Evolutionary conservation across 2,113 vertebrate genomes (phyloP).

Genomic region (Calypte anna): DNA sequence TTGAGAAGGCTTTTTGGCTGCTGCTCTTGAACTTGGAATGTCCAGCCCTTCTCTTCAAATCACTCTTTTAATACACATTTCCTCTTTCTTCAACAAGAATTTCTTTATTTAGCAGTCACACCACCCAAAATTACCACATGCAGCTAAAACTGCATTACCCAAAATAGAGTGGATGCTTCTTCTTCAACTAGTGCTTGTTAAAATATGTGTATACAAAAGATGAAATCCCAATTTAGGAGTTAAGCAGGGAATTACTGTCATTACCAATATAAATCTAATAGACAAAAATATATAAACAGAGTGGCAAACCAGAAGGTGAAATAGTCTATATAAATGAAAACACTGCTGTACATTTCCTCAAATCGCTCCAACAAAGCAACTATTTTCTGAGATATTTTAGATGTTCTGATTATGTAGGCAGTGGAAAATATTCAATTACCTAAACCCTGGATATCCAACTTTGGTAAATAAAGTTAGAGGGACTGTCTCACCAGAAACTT

Average conservation of each 20-base stretch:
- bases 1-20: slow-evolving; percentile 15
- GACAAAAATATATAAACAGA: background rate
- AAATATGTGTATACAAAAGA: background rate
- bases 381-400: background rate
- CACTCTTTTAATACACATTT: background rate
- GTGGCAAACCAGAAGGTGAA: background rate
- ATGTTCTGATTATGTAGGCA: background rate
- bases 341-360: background rate
- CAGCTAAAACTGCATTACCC: background rate
- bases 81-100: background rate
- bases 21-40: background rate
- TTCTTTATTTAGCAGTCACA: background rate
- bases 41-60: background rate
- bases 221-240: slow-evolving; percentile 8
- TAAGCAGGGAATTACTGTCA: background rate
- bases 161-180: slow-evolving; percentile 21
- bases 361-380: background rate
- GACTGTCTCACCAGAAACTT: background rate
- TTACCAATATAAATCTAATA: background rate
- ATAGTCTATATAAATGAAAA: background rate
- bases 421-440: background rate
- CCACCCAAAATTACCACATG: background rate
- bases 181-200: background rate
- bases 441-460: background rate
- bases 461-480: background rate